Evolutionary conservation across 2,113 vertebrate species (phyloP), one percentile per base, ranked within the genome.

Genomic region (Nyctereutes procyonoides): DNA sequence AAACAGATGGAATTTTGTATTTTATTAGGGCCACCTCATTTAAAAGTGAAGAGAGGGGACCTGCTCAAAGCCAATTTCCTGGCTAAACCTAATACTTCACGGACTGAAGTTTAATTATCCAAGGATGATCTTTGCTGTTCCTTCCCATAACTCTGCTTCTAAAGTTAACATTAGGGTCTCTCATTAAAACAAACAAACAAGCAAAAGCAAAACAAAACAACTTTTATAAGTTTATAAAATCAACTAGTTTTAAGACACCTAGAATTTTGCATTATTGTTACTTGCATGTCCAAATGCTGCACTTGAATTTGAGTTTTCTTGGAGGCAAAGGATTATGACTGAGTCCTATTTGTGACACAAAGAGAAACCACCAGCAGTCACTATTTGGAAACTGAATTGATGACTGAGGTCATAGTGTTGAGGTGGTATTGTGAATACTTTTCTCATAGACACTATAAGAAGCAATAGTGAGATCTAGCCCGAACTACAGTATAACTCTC

Each of bases 161-260:
- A 76, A 89, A 92, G 53, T 71, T 67, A 89, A 58, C 24, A 73
- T 76, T 38, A 58, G 77, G 28, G 53, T 65, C 35, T 63, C 12
- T 65, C 17, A 69, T 17, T 6, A 8, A 30, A 56, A 85, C 79
- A 19, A 32, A 71, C 71, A 71, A 62, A 24, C 16, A 26, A 30
- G 32, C 24, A 15, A 48, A 69, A 79, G 1, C 0, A 53, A 48
- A 81, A 69, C 22, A 43, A 92, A 65, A 87, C 20, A 74, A 62
- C 38, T 28, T 73, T 69, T 35, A 69, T n/a, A n/a, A n/a, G n/a
- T 81, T 90, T 83, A 83, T 38, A 77, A 97, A 94, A n/a, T 32
- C 10, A 0, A 55, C 19, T 65, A 43, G 24, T 30, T 83, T 79
- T 58, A 86, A 77, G 22, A 62, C 10, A 30, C 67, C 80, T 76